Evolutionary conservation across 1,140 invertebrate species (phyloP).

Genomic region (Portunus trituberculatus): DNA sequence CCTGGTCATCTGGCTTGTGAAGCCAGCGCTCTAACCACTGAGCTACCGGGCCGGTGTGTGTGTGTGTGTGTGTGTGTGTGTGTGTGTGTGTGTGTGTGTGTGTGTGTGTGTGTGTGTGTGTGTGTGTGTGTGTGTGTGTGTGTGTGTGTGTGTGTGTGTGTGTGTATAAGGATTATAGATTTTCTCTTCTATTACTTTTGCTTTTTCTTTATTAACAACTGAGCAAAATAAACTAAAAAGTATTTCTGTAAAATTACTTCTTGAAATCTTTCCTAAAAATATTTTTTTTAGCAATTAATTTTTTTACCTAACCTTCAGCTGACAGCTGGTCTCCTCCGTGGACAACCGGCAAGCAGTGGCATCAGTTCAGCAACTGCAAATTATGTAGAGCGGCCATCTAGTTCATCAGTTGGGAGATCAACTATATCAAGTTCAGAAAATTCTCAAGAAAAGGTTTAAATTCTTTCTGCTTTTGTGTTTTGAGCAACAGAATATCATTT

Average conservation of each 20-base stretch:
- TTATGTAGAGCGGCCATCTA: slow-evolving; percentile 57
- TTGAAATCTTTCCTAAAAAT: not conserved
- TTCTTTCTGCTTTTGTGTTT: not conserved
- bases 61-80: no score
- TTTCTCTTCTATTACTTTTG: no score
- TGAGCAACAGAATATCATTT: no score
- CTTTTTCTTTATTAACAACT: no score
- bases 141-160: no score
- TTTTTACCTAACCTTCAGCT: slow-evolving; percentile 45
- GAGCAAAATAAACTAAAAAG: not conserved
- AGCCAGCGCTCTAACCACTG: no score
- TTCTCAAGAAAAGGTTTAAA: slow-evolving; percentile 36
- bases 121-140: no score
- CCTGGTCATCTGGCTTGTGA: no score
- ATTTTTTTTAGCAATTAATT: not conserved
- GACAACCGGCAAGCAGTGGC: slow-evolving; percentile 52
- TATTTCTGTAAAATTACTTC: not conserved
- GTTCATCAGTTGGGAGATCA: not conserved
- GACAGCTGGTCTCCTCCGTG: slow-evolving; percentile 64
- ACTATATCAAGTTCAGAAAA: not conserved
- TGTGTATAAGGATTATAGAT: no score
- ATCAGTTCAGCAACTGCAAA: slow-evolving; percentile 53
- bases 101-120: no score
- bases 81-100: no score
- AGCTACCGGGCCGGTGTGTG: no score